Percentiles rank a stretch among this genome's conserved stretches.
phyloP scores from a whole-genome alignment of 2,888 invertebrate species.

The Scrobipalpa costella region DNA sequence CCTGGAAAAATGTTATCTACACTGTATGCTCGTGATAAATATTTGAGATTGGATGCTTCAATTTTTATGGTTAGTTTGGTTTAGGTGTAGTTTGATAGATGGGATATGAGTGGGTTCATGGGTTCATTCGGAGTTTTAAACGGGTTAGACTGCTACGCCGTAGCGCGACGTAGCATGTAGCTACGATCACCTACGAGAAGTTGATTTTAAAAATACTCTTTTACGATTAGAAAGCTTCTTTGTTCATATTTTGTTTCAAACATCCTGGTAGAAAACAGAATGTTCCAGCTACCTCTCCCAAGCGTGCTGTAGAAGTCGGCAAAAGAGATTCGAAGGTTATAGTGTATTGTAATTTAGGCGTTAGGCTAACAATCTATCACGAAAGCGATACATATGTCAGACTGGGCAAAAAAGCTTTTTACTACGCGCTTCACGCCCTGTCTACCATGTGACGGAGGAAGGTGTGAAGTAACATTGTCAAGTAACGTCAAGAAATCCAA shows the following conservation, averaged over 20 bases:
- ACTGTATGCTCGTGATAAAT: conserved; percentile 70
- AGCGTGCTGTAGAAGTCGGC: too few relatives aligned
- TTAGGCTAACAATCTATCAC: too few relatives aligned
- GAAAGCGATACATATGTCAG: too few relatives aligned
- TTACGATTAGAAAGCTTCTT: too few relatives aligned
- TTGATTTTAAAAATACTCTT: too few relatives aligned
- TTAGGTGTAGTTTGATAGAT: neutral
- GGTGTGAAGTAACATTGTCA: neutral
- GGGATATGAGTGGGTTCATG: neutral
- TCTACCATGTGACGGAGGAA: neutral
- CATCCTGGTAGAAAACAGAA: too few relatives aligned
- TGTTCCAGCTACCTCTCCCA: too few relatives aligned
- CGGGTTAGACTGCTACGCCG: neutral
- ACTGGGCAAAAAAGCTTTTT: too few relatives aligned
- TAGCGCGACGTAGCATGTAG: neutral
- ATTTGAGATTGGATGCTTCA: conserved; percentile 68
- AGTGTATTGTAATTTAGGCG: too few relatives aligned
- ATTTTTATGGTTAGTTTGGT: conserved; percentile 44
- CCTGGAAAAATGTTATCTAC: conserved; percentile 72
- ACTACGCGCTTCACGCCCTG: too few relatives aligned
- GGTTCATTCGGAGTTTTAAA: neutral
- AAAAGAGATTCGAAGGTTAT: too few relatives aligned
- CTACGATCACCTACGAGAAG: neutral
- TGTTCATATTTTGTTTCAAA: too few relatives aligned
- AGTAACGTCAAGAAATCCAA: conserved; percentile 13